Conservation (phyloP, 2,888 invertebrate genomes). For the Athrips mouffetella region DNA sequence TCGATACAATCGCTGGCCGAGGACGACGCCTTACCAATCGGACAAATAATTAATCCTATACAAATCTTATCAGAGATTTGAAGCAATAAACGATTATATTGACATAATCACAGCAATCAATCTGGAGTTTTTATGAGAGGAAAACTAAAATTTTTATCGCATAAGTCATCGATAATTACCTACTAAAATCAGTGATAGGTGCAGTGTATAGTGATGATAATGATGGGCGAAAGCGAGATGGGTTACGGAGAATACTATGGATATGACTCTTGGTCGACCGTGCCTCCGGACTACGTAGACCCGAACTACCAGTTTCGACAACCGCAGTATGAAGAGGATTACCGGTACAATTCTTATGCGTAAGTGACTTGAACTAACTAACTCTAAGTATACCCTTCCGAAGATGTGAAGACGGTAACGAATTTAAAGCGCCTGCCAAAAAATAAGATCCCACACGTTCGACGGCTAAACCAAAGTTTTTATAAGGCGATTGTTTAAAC, state of each 20-base stretch:
- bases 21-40: constrained; percentile 35
- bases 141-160: constrained; percentile 17
- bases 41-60: constrained; percentile 30
- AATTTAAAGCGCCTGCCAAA: constrained; percentile 4
- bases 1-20: constrained; percentile 53
- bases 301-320: constrained; percentile 60
- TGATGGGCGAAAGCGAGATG: constrained; percentile 77
- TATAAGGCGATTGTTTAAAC: background rate
- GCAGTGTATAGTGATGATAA: constrained; percentile 64
- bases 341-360: constrained; percentile 80
- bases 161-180: constrained; percentile 25
- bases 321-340: constrained; percentile 80
- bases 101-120: constrained; percentile 18
- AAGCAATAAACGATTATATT: constrained; percentile 32
- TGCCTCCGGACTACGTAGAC: constrained; percentile 83
- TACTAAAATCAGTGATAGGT: constrained; percentile 17
- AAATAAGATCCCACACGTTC: background rate
- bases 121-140: constrained; percentile 16
- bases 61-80: constrained; percentile 41
- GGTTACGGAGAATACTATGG: constrained; percentile 76
- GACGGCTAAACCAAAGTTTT: background rate
- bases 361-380: constrained; percentile 68
- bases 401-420: background rate
- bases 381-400: background rate
- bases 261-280: constrained; percentile 83